Conservation (phyloP, 1,140 invertebrate species). For the Polypedilum vanderplanki region DNA sequence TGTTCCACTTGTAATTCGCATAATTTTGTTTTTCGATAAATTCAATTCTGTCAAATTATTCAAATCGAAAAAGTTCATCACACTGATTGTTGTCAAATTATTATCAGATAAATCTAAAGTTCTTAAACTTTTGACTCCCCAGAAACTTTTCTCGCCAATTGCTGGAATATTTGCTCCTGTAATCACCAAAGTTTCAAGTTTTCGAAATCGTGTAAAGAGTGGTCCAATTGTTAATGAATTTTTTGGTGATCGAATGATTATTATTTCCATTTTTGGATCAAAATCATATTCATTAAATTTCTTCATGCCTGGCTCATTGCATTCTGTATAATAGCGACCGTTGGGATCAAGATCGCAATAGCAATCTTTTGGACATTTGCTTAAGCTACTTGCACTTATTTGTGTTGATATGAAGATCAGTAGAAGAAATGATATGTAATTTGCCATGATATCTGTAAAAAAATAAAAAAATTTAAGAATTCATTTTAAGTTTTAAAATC, state of each 20-base stretch:
- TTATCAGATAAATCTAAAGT: conserved; percentile 43
- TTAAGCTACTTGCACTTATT: not conserved
- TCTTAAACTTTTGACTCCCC: conserved; percentile 59
- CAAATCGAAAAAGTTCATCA: not conserved
- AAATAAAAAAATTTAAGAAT: not conserved
- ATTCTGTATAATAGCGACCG: conserved; percentile 42
- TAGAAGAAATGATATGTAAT: not conserved
- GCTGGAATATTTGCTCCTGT: conserved; percentile 67
- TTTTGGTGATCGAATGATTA: conserved; percentile 61
- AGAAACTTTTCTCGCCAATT: conserved; percentile 71
- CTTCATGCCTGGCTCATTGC: conserved; percentile 34
- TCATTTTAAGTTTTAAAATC: too few species aligned
- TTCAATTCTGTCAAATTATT: not conserved
- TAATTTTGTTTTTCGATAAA: conserved; percentile 41
- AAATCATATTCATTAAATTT: conserved; percentile 41
- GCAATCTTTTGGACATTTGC: conserved; percentile 41
- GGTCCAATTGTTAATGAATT: conserved; percentile 68
- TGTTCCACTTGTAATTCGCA: conserved; percentile 58
- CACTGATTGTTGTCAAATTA: not conserved
- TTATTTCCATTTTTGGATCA: conserved; percentile 54
- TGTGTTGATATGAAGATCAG: not conserved
- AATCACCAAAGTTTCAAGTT: conserved; percentile 67
- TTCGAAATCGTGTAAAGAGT: conserved; percentile 55
- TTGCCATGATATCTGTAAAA: not conserved
- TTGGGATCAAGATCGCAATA: conserved; percentile 39